phyloP scores from a whole-genome alignment of 2,113 vertebrate genomes.

The Pandion haliaetus region DNA sequence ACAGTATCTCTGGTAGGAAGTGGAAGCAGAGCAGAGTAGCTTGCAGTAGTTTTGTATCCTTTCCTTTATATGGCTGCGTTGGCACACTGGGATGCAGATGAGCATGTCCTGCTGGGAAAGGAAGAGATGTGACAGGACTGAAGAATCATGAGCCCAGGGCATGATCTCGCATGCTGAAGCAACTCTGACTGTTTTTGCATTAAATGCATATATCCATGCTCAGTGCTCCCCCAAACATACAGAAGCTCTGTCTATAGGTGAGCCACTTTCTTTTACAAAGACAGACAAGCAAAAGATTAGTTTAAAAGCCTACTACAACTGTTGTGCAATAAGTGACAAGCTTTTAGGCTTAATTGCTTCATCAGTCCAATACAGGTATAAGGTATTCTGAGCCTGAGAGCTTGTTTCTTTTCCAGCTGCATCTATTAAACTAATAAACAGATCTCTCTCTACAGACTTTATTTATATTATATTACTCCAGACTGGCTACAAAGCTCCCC shows the following conservation, averaged over 20 bases:
- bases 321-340: not conserved
- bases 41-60: slow-evolving; percentile 25
- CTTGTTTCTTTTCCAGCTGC: slow-evolving; percentile 4
- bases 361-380: not conserved
- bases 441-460: not conserved
- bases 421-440: not conserved
- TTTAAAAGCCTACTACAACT: slow-evolving; percentile 22
- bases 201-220: not conserved
- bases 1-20: slow-evolving; percentile 30
- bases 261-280: not conserved
- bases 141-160: not conserved
- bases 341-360: slow-evolving; percentile 43
- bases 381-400: not conserved
- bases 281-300: slow-evolving; percentile 2
- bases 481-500: not conserved
- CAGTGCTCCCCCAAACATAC: not conserved
- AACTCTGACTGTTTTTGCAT: not conserved
- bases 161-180: not conserved
- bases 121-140: slow-evolving; percentile 63
- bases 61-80: slow-evolving; percentile 34
- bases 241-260: not conserved
- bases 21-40: not conserved
- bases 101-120: slow-evolving; percentile 58
- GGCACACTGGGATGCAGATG: slow-evolving; percentile 30
- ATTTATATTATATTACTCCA: not conserved